Percentiles rank a stretch among this genome's conserved stretches.
Conservation (phyloP, 2,888 invertebrate species). For the Caenorhabditis wallacei region DNA sequence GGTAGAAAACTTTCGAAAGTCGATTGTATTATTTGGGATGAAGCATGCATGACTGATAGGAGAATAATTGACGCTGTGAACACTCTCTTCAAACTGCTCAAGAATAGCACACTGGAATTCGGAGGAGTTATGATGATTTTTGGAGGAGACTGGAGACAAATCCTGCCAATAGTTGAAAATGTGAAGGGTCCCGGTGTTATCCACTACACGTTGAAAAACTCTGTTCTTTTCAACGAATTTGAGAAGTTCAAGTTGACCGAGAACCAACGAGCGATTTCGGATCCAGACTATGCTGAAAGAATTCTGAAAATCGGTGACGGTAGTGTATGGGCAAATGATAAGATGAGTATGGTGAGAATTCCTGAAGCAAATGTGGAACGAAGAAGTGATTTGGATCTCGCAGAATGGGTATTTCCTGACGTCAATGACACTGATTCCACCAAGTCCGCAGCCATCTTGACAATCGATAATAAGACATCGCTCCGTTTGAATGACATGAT, state of each 20-base stretch:
- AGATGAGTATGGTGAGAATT: not conserved
- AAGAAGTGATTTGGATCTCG: not conserved
- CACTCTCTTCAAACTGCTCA: not conserved
- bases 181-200: not conserved
- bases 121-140: not conserved
- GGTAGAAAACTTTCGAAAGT: not conserved
- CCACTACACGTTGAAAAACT: not conserved
- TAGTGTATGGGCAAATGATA: not conserved
- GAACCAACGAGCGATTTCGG: constrained; percentile 1
- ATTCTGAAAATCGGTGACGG: constrained; percentile 4
- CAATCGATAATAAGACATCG: constrained; percentile 34
- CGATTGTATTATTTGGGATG: not conserved
- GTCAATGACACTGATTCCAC: not conserved
- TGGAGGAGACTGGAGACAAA: constrained; percentile 5
- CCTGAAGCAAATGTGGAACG: not conserved
- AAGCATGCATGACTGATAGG: not conserved
- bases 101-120: not conserved
- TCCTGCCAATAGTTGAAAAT: not conserved
- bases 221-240: not conserved
- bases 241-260: constrained; percentile 17
- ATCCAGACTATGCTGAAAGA: not conserved
- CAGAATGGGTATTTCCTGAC: not conserved
- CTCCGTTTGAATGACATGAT: constrained; percentile 16
- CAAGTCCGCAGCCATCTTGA: constrained; percentile 3
- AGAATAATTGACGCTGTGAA: not conserved